Evolutionary conservation across 2,888 invertebrate species (phyloP).

Genomic region (Ophioninae sp.): DNA sequence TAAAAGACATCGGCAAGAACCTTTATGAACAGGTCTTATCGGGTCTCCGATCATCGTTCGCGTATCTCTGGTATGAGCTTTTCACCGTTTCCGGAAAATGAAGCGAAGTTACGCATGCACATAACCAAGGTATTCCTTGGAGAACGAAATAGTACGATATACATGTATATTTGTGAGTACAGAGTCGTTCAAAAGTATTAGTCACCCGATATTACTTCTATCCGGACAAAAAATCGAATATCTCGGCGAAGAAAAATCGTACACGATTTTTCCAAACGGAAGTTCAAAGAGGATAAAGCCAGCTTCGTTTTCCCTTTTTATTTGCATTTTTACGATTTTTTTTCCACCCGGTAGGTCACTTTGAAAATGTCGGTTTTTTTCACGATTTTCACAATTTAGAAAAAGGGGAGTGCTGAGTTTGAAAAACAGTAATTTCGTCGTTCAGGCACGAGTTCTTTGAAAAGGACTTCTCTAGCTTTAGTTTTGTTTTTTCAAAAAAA

Average conservation of each 20-base stretch:
- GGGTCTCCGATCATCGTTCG: constrained; percentile 44
- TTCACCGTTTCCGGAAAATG: constrained; percentile 63
- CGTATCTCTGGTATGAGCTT: constrained; percentile 41
- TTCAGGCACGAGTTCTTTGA: not conserved
- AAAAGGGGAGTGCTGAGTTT: not conserved
- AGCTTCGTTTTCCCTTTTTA: too few relatives aligned
- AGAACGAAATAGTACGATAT: constrained; percentile 23
- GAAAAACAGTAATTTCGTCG: not conserved
- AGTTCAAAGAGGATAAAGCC: too few relatives aligned
- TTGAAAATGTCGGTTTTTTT: too few relatives aligned
- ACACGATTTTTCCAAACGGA: too few relatives aligned
- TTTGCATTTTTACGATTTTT: too few relatives aligned
- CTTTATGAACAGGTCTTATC: constrained; percentile 37
- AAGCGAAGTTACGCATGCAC: constrained; percentile 56
- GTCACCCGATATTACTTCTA: too few relatives aligned
- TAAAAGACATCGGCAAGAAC: constrained; percentile 24
- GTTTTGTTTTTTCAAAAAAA: not conserved
- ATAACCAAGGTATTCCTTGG: constrained; percentile 53
- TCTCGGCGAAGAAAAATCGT: not conserved
- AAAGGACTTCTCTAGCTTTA: not conserved
- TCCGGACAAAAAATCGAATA: not conserved
- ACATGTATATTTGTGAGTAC: too few relatives aligned
- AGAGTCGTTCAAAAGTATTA: too few relatives aligned
- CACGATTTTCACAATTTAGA: not conserved
- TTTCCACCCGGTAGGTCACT: too few relatives aligned